Conservation (phyloP, 2,888 invertebrate genomes). For the Patella caerulea region DNA sequence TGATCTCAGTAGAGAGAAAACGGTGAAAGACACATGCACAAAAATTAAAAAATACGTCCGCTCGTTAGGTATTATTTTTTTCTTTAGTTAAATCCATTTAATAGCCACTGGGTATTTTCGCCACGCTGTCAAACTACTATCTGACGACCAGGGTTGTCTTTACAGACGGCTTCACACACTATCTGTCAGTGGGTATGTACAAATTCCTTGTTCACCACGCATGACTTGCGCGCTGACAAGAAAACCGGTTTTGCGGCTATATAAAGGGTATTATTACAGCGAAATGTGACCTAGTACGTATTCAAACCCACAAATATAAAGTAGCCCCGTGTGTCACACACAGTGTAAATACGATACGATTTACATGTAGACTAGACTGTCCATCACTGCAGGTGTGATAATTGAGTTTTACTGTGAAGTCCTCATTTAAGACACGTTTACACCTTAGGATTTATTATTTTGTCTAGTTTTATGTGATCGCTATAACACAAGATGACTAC, state of each 20-base stretch:
- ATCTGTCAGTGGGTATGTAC: background rate
- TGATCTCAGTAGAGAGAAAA: too few species aligned
- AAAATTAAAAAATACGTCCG: too few species aligned
- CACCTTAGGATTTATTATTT: too few species aligned
- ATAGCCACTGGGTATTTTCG: too few species aligned
- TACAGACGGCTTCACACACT: slow-evolving; percentile 1
- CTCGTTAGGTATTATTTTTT: too few species aligned
- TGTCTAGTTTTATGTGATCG: too few species aligned
- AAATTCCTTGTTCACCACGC: slow-evolving; percentile 8
- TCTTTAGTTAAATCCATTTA: too few species aligned
- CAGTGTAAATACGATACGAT: slow-evolving; percentile 4
- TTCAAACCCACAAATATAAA: background rate
- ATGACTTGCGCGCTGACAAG: background rate
- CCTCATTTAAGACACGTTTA: too few species aligned
- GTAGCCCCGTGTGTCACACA: background rate
- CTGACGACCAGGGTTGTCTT: too few species aligned
- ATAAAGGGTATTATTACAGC: slow-evolving; percentile 4
- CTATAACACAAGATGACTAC: background rate
- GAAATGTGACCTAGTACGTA: background rate
- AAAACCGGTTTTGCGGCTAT: slow-evolving; percentile 3
- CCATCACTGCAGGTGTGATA: background rate
- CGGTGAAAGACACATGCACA: too few species aligned
- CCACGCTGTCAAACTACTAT: too few species aligned
- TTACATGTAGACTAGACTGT: background rate
- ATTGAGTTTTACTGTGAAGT: background rate